These are phyloP conservation scores for Stichopus horrens DNA, from an alignment of 53 echinoderm and acorn worm species.

Conservation along the genomic window DNA sequence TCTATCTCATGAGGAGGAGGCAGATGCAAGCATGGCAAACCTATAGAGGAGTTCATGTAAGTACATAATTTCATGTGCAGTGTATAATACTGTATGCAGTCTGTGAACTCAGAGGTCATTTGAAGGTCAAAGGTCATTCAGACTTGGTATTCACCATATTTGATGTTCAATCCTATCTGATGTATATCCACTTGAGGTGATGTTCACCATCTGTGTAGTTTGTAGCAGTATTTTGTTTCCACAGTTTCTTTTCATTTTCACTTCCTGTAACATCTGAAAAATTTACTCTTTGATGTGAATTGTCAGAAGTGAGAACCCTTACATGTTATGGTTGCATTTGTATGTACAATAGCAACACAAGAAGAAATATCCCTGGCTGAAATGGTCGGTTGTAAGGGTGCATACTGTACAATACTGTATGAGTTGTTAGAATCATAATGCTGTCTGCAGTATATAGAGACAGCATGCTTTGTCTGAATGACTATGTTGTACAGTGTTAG, in stretches of 20 bases:
- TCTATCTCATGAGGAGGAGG: slow-evolving; percentile 76
- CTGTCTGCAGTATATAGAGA: too few relatives aligned
- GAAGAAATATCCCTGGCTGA: too few relatives aligned
- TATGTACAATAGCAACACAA: too few relatives aligned
- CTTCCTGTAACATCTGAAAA: neutral
- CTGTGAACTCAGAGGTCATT: neutral
- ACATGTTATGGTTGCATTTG: too few relatives aligned
- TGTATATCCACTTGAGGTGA: too few relatives aligned
- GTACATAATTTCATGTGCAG: neutral
- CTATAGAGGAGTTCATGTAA: slow-evolving; percentile 51
- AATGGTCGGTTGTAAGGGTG: too few relatives aligned
- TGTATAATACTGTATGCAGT: neutral
- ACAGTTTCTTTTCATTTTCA: neutral
- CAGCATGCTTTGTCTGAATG: too few relatives aligned
- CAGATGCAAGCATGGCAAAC: slow-evolving; percentile 90
- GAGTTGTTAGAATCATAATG: too few relatives aligned
- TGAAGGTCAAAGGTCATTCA: neutral
- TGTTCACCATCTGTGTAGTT: neutral
- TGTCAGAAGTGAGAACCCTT: too few relatives aligned
- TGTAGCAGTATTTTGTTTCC: neutral
- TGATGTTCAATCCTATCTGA: too few relatives aligned
- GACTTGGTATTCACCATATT: neutral
- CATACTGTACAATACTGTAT: too few relatives aligned
- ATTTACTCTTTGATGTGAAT: neutral
- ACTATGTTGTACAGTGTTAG: too few relatives aligned